A percentile compares a stretch with the other conserved stretches of the same genome.
Conservation (phyloP, 2,113 vertebrate genomes). For the Embiotoca jacksoni region DNA sequence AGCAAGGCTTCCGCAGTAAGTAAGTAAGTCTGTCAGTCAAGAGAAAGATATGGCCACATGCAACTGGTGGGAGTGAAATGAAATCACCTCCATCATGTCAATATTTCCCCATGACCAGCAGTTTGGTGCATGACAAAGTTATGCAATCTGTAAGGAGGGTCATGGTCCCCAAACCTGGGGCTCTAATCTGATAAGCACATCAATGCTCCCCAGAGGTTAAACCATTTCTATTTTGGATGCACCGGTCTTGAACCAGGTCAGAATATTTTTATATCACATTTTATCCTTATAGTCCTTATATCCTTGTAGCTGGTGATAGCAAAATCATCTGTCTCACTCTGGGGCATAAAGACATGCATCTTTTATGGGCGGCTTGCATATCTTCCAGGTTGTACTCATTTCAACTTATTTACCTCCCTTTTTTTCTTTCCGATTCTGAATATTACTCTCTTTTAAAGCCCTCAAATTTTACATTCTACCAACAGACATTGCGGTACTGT, state of each 20-base stretch:
- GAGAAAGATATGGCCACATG: neutral
- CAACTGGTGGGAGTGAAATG: neutral
- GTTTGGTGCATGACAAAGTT: neutral
- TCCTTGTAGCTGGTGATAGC: no score
- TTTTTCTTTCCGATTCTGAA: slow-evolving; percentile 14
- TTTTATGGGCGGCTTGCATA: neutral
- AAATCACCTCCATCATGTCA: slow-evolving; percentile 8
- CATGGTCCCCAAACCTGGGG: neutral
- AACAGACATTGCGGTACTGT: neutral
- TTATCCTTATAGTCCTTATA: no score
- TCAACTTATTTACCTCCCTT: neutral
- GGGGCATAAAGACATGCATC: neutral
- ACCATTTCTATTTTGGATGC: no score
- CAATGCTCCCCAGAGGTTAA: no score
- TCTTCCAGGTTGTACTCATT: neutral
- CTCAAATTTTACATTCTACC: neutral
- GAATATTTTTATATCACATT: neutral
- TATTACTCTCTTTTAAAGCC: neutral
- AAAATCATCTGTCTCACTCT: neutral
- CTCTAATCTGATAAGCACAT: neutral
- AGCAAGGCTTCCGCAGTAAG: neutral
- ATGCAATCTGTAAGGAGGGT: no score
- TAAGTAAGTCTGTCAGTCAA: neutral
- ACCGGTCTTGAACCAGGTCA: neutral
- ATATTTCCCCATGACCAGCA: neutral